These are phyloP conservation scores for Lepidochitona cinerea DNA, from an alignment of 2,888 invertebrate species.

Conservation along the genomic window DNA sequence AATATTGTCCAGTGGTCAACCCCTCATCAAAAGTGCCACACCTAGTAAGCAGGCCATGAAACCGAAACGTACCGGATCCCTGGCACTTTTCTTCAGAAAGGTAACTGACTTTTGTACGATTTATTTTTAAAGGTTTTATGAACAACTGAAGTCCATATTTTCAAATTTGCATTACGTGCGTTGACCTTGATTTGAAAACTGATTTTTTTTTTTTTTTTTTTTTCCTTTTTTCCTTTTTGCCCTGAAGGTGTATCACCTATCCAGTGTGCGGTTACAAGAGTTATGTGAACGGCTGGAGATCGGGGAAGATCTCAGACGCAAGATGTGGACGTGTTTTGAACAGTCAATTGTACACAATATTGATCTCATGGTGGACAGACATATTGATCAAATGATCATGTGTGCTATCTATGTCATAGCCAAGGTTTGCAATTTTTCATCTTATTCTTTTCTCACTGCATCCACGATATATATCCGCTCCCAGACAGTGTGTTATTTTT, in stretches of 20 bases:
- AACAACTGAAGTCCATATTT: no score
- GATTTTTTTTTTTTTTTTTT: no score
- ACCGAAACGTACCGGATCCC: conserved; percentile 78
- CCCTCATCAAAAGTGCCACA: not conserved
- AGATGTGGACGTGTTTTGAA: conserved; percentile 98
- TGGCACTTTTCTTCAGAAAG: conserved; percentile 89
- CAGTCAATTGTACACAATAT: conserved; percentile 88
- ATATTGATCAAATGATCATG: conserved; percentile 98
- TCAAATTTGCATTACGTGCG: no score
- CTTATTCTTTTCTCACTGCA: no score
- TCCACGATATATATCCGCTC: no score
- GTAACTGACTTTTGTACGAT: conserved; percentile 75
- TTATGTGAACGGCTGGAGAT: conserved; percentile 86
- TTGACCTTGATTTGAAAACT: no score
- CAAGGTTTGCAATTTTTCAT: no score
- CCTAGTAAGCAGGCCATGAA: conserved; percentile 37
- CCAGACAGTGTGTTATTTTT: no score
- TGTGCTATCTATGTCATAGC: conserved; percentile 96
- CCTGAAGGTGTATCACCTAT: conserved; percentile 96
- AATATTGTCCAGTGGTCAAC: not conserved
- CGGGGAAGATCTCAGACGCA: conserved; percentile 76
- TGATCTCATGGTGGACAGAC: conserved; percentile 90
- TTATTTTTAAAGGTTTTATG: no score
- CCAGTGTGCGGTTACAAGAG: conserved; percentile 91
- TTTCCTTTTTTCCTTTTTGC: no score